Conservation (phyloP, 1,140 invertebrate species). For the honey bee (Apis mellifera) region Amel_HAv3.1 CM009940.2:3621501-3622000, state of each 20-base stretch:
- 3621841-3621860: background rate
- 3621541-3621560: slow-evolving; percentile 68
- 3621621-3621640: slow-evolving; percentile 10
- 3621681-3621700: slow-evolving; percentile 79
- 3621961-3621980: no score
- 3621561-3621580: slow-evolving; percentile 70
- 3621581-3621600: slow-evolving; percentile 25
- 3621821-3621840: slow-evolving; percentile 39
- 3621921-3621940: background rate
- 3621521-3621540: slow-evolving; percentile 19
- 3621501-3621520: slow-evolving; percentile 48
- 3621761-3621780: slow-evolving; percentile 65
- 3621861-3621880: background rate
- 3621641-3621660: slow-evolving; percentile 62
- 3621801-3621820: slow-evolving; percentile 45
- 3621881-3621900: no score
- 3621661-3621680: slow-evolving; percentile 61
- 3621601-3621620: slow-evolving; percentile 40
- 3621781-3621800: slow-evolving; percentile 65
- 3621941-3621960: background rate
- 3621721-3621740: slow-evolving; percentile 79
- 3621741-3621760: slow-evolving; percentile 77
- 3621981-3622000: no score
- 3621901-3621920: background rate
- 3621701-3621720: slow-evolving; percentile 70